Evolutionary conservation across 1,140 invertebrate species (phyloP), one percentile per base, ranked within the genome.

Genomic region (Heliconius congener): DNA sequence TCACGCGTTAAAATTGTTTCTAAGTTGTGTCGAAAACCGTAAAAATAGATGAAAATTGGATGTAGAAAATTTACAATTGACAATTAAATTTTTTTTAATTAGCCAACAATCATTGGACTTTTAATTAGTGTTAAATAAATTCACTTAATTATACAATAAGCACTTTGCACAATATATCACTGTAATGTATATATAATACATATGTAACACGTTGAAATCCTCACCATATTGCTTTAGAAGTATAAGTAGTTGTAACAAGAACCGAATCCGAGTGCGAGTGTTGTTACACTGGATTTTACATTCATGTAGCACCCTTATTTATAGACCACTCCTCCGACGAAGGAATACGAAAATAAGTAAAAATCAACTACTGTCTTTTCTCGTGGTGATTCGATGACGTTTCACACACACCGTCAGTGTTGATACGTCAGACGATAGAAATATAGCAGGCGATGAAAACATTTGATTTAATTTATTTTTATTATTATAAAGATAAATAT

Each of bases 181-280:
- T 30, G 11, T 30, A 66, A 57, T 55, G 52, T 23, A 46, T 1
- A 46, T 46, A 46, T 46, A 46, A 37, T 37, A 37, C 34, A 37
- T 46, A 27, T 66, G 3, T 27, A 66, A 30, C 60, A 66, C 60
- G 27, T 66, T 27, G 71, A 81, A 82, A 86, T 87, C 81, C 93
- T 93, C 91, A 94, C 93, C 93, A 94, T 94, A 84, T 82, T 91
- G 84, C 73, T 81, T 86, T 77, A 83, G 86, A 85, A 84, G 88
- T 84, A 83, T 90, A 86, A 86, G 85, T 84, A 88, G 87, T 85
- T 82, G 91, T 91, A 92, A 94, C 89, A 94, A 93, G 93, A 94
- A 94, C 93, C 86, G 90, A 93, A 93, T 88, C 86, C 84, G 92
- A 91, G 91, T 93, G 93, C 93, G 93, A 93, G 91, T 94, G 91